phyloP scores from a whole-genome alignment of 1,140 invertebrate species.

The Drosophila malerkotliana region DNA sequence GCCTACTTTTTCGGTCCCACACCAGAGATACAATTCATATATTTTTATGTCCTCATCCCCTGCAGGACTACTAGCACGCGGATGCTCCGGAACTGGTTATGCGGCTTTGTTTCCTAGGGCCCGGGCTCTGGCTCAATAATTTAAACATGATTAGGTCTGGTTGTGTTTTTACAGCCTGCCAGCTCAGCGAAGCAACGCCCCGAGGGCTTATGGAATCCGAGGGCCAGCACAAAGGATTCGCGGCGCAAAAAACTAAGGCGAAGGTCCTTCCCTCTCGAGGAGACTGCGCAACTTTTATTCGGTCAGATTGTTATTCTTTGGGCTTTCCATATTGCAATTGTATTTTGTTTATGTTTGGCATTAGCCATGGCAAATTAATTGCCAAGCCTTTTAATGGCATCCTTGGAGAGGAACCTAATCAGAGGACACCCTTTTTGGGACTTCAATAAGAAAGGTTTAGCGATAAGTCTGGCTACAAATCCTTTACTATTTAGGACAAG shows the following conservation, averaged over 20 bases:
- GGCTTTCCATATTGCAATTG: conserved; percentile 77
- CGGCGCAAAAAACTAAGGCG: conserved; percentile 54
- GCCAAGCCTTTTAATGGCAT: conserved; percentile 61
- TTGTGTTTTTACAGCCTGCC: conserved; percentile 83
- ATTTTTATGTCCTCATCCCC: conserved; percentile 30
- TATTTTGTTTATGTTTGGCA: conserved; percentile 68
- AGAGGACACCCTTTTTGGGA: not conserved
- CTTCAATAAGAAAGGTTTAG: not conserved
- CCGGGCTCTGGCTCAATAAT: conserved; percentile 74
- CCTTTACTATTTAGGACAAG: not conserved
- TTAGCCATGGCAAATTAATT: conserved; percentile 78
- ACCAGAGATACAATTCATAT: not conserved
- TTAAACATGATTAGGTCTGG: conserved; percentile 84
- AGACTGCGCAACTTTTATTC: conserved; percentile 18
- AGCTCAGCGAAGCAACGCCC: conserved; percentile 48
- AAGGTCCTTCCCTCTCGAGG: conserved; percentile 1
- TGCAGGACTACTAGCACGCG: conserved; percentile 10
- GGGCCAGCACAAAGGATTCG: conserved; percentile 39
- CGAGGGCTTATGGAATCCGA: conserved; percentile 56
- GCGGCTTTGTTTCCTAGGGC: conserved; percentile 56
- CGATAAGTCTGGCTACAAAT: too few species aligned
- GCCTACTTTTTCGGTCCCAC: conserved; percentile 64
- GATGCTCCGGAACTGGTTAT: conserved; percentile 70
- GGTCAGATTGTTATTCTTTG: conserved; percentile 69
- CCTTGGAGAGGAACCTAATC: conserved; percentile 20